Conservation (phyloP, 2,113 vertebrate species). For the Podocnemis expansa region DNA sequence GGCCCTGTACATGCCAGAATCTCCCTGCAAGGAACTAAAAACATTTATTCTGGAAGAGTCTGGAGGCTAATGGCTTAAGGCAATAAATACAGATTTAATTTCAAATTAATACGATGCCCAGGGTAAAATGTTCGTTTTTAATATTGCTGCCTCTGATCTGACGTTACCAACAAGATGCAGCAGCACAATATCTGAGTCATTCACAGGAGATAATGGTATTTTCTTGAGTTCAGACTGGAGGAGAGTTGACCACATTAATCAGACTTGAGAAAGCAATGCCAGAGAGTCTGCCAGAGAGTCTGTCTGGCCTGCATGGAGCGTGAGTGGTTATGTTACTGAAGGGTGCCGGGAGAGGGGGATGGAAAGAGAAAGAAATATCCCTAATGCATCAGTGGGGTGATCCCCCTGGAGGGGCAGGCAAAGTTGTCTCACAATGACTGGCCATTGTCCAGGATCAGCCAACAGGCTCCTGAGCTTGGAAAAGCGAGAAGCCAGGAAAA, state of each 20-base stretch:
- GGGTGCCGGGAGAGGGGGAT: neutral
- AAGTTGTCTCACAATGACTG: neutral
- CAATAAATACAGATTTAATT: conserved; percentile 71
- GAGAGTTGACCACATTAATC: conserved; percentile 70
- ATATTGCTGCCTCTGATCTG: conserved; percentile 70
- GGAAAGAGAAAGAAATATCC: conserved; percentile 9
- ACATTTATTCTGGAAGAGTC: conserved; percentile 73
- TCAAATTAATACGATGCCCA: conserved; percentile 60
- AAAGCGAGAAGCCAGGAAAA: rapidly evolving
- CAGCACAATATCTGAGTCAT: conserved; percentile 74
- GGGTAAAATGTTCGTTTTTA: conserved; percentile 71
- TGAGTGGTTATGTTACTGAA: conserved; percentile 28
- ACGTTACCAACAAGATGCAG: conserved; percentile 73
- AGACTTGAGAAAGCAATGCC: conserved; percentile 56
- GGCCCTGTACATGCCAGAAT: conserved; percentile 48
- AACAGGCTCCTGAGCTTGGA: neutral
- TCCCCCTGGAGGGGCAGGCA: neutral
- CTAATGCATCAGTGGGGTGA: neutral
- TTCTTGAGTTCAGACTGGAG: conserved; percentile 70
- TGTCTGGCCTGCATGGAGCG: conserved; percentile 47
- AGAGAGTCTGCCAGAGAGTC: conserved; percentile 73
- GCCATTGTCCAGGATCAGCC: neutral
- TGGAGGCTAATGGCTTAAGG: conserved; percentile 50
- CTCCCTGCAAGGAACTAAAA: conserved; percentile 60
- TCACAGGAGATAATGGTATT: conserved; percentile 64